Conservation (phyloP, 2,113 vertebrate species). For the Osmerus eperlanus region DNA sequence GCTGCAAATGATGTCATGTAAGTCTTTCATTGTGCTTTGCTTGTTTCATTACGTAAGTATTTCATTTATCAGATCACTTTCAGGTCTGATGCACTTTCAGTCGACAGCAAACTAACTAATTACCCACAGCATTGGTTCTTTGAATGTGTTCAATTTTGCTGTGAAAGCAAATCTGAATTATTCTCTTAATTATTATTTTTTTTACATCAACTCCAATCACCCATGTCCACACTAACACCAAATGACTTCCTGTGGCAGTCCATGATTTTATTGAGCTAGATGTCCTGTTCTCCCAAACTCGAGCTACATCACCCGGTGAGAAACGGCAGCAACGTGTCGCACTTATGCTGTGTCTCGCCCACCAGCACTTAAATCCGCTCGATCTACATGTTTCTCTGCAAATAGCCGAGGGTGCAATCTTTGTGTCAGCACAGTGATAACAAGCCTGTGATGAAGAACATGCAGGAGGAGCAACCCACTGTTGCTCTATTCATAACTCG, state of each 20-base stretch:
- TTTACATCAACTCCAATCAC: not conserved
- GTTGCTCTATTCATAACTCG: not conserved
- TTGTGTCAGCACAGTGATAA: not conserved
- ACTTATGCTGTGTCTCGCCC: not conserved
- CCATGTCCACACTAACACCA: not conserved
- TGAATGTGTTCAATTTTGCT: not conserved
- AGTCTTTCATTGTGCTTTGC: not conserved
- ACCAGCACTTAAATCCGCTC: not conserved
- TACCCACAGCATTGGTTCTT: not conserved
- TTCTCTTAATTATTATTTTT: not conserved
- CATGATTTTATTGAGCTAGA: not conserved
- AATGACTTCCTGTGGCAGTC: not conserved
- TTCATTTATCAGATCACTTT: not conserved
- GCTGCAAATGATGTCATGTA: not conserved
- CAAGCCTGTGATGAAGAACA: not conserved
- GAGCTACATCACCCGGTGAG: not conserved
- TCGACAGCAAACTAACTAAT: not conserved
- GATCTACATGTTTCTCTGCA: not conserved
- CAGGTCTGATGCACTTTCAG: not conserved
- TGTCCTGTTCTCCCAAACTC: not conserved
- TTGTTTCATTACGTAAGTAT: not conserved
- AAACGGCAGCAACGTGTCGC: not conserved
- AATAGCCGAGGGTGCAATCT: constrained; percentile 3
- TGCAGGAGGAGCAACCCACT: not conserved
- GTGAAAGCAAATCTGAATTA: not conserved